These are phyloP conservation scores for Drosophila mayri DNA, from an alignment of 1,140 invertebrate genomes.

Conservation along the genomic window DNA sequence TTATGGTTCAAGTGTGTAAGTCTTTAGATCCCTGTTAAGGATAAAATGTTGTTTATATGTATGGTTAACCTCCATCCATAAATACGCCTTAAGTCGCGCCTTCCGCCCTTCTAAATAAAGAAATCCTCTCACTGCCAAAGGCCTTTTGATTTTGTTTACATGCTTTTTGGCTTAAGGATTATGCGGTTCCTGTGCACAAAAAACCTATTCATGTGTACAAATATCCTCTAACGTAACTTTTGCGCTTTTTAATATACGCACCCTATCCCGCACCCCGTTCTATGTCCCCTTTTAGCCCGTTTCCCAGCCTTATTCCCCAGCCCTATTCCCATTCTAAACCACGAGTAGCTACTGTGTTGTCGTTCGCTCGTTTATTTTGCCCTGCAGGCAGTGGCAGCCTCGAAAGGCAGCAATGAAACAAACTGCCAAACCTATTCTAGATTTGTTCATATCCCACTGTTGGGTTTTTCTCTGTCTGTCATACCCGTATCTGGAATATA, in stretches of 20 bases:
- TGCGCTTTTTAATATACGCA: conserved; percentile 71
- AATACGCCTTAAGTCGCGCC: conserved; percentile 10
- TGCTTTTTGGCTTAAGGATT: conserved; percentile 64
- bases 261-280: conserved; percentile 10
- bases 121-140: conserved; percentile 36
- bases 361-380: conserved; percentile 39
- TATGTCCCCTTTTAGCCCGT: not conserved
- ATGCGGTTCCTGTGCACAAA: conserved; percentile 38
- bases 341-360: conserved; percentile 32
- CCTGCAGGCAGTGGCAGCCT: conserved; percentile 57
- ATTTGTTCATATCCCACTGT: conserved; percentile 5
- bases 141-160: conserved; percentile 54
- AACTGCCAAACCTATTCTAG: conserved; percentile 27
- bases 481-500: conserved; percentile 8
- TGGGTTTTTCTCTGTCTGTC: conserved; percentile 8
- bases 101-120: conserved; percentile 11
- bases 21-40: conserved; percentile 1
- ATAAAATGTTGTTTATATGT: conserved; percentile 5
- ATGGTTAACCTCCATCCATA: conserved; percentile 1
- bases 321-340: not conserved
- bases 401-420: conserved; percentile 54
- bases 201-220: conserved; percentile 61
- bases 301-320: not conserved
- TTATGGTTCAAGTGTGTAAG: not conserved
- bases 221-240: conserved; percentile 68